A percentile compares a stretch with the other conserved stretches of the same genome.
These are phyloP conservation scores for Penaeus indicus DNA, from an alignment of 1,140 invertebrate genomes.

Conservation along the genomic window DNA sequence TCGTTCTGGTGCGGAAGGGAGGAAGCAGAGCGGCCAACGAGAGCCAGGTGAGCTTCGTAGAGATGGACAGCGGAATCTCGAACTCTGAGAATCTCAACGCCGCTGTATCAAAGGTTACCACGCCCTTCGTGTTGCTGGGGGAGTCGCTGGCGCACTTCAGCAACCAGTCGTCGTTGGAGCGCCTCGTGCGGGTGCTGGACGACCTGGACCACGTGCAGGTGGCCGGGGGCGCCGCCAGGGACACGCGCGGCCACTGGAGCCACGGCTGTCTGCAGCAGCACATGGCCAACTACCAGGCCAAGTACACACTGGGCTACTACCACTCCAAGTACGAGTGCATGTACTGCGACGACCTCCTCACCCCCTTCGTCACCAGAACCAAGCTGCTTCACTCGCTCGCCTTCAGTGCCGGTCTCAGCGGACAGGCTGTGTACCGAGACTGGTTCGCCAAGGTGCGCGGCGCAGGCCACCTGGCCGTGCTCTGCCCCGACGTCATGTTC, in stretches of 20 bases:
- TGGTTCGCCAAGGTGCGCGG: constrained; percentile 20
- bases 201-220: constrained; percentile 18
- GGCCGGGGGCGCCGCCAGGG: constrained; percentile 22
- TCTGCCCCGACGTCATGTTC: constrained; percentile 40
- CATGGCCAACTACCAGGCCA: constrained; percentile 38
- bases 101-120: not conserved
- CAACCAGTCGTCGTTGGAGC: constrained; percentile 30
- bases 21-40: not conserved
- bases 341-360: constrained; percentile 35
- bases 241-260: constrained; percentile 21
- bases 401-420: constrained; percentile 1
- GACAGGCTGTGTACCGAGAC: constrained; percentile 16
- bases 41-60: not conserved
- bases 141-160: constrained; percentile 26
- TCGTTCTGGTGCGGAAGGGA: not conserved
- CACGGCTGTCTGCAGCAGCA: constrained; percentile 33
- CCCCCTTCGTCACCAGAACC: not conserved
- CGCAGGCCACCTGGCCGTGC: constrained; percentile 1
- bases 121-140: not conserved
- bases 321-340: constrained; percentile 35
- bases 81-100: not conserved
- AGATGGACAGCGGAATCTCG: not conserved
- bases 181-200: constrained; percentile 21
- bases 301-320: constrained; percentile 31
- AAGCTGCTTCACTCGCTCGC: not conserved